Evolutionary conservation across 2,113 vertebrate genomes (phyloP), one percentile per base, ranked within the genome.

Genomic region (Ciconia stormi): DNA sequence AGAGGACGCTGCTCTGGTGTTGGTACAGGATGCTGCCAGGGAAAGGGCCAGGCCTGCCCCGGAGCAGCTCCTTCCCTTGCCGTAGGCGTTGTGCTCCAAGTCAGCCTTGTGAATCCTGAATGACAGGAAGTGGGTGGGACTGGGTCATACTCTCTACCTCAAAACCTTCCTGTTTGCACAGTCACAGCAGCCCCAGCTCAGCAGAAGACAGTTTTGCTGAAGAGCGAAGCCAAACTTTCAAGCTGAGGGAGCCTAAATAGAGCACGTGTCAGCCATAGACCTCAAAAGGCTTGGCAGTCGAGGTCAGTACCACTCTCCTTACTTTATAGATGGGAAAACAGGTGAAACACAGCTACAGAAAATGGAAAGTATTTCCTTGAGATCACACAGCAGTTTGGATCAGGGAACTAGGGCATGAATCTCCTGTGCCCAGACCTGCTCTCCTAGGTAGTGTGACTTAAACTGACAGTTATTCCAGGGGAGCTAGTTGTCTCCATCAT

Each of bases 231-330:
- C 63, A 50, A 20, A 30, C 47, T 74, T 94, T 56, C 18, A 21
- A 63, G 4, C 38, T 1, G 7, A 30, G 6, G 44, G 67, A 82
- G 27, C 61, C 87, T 72, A 11, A 58, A 49, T 27, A 69, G 30
- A 82, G 52, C n/a, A 20, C 6, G 2, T 42, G 26, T 47, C 52
- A 55, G 26, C 40, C 19, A 4, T 4, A 83, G 53, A 77, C 59
- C 16, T 89, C 65, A 23, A 44, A 90, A 76, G 62, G 23, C 53
- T 92, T 58, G 62, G 55, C 59, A 89, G 0, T 50, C 4, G 0
- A 92, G 94, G 96, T 96, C 63, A 87, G 91, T 92, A 87, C 49
- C 52, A 21, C 77, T 92, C 50, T 73, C 5, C 59, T 94, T 93
- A 9, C 69, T 89, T 81, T 1, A 2, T 16, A 81, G 50, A 12